Evolutionary conservation across 2,797 vertebrate genomes (phyloP).

Genomic region (Dendrocincla fuliginosa): DNA sequence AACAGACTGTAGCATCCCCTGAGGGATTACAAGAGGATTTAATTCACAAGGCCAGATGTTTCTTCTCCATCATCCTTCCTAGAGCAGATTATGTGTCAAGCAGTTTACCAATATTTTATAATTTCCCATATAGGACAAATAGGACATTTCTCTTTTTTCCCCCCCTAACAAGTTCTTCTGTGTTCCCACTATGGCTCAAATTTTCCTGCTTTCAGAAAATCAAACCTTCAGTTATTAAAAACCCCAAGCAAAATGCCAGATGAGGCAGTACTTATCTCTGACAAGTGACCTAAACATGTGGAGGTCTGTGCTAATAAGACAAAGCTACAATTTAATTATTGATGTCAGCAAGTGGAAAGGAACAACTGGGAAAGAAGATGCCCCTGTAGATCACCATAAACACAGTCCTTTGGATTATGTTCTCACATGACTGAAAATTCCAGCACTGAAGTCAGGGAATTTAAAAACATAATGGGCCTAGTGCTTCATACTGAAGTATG

Average conservation of each 20-base stretch:
- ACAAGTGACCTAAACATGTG: neutral
- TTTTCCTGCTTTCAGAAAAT: neutral
- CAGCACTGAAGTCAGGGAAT: neutral
- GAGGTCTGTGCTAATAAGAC: neutral
- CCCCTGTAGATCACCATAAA: neutral
- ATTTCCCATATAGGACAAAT: slow-evolving; percentile 2
- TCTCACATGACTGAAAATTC: neutral
- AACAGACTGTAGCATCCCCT: neutral
- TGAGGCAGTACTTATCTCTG: neutral
- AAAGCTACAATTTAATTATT: neutral
- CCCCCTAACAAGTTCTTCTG: neutral
- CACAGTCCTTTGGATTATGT: neutral
- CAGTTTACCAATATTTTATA: neutral
- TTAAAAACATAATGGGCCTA: neutral
- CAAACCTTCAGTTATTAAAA: neutral
- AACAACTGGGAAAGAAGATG: neutral
- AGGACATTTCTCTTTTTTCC: neutral
- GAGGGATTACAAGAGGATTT: slow-evolving; percentile 28
- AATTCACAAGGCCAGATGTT: slow-evolving; percentile 27
- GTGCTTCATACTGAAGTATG: neutral
- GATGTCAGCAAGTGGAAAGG: neutral
- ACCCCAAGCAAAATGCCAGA: neutral
- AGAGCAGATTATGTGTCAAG: neutral
- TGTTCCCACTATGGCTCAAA: neutral
- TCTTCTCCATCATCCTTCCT: neutral